Base-by-base conservation (phyloP, 2,888 invertebrate genomes). In the Argynnis bischoffii region DNA sequence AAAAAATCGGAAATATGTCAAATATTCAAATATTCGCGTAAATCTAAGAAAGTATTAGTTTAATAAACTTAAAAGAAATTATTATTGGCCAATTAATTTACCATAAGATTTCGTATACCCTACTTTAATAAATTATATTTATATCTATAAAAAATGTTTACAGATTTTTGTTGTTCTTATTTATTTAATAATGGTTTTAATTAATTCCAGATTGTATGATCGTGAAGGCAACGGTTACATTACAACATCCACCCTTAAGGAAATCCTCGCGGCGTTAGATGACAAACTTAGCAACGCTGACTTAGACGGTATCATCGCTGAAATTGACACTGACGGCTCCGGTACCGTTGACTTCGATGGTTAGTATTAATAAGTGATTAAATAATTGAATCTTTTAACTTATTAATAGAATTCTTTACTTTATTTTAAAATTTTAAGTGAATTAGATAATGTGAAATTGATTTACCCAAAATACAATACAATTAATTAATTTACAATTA, bases 301-400 rank as follows among this genome's bases (percentile, higher is more conserved):
- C 86, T 94, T 99, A 76, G 99, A 99, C 85, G 98, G 98, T 76
- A 99, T 99, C 94, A 99, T 99, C 86, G 96, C 97, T 80, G 99
- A 99, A 93, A 99, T 99, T 81, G 99, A 99, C 92, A 98, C 98
- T 71, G 99, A 99, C 89, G 99, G 99, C 66, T 98, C 98, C 74
- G 99, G 99, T 83, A 99, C 99, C 75, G 99, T 99, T 76, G 99
- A 99, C 91, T 99, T 99, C 88, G 99, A 99, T 94, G 99, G 98
- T 98, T 90, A 86, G 68, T 69, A 26, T 56, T 4, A 13, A 51
- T 35, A 1, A 50, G 13, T 35, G 6, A 1, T 35, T 35, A 3
- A 57, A 18, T 26, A 35, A n/a, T 14, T 16, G n/a, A 13, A 16
- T 0, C 1, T 31, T 15, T 11, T 26, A 35, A 6, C 48, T 13